Base-by-base conservation (phyloP, 2,113 vertebrate genomes). In the Sardina pilchardus region DNA sequence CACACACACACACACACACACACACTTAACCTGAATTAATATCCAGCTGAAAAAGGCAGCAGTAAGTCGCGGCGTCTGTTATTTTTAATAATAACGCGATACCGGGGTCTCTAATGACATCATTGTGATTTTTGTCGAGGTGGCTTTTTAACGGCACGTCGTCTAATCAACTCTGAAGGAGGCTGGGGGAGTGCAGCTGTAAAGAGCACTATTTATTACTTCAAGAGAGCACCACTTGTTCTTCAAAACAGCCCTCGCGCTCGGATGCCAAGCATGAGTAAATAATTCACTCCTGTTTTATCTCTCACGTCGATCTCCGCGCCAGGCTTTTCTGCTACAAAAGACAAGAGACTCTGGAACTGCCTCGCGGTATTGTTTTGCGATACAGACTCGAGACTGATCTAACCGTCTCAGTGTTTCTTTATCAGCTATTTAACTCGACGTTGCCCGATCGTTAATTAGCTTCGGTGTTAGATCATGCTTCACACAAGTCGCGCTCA, bases 21-120 rank as follows among this genome's bases (percentile, higher is more conserved):
- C 24, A 42, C 36, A 43, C 56, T 85, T 84, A 82, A 50, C 84
- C 53, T 81, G 47, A 56, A 81, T 87, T 43, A 81, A 85, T 85
- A 6, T 75, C 83, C 75, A 78, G 48, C 47, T 81, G 83, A 42
- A 42, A 56, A 81, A 87, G 44, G 82, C 39, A 34, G 86, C 12
- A 67, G 30, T 59, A 59, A 59, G 56, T n/a, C 56, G n/a, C 56
- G 26, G 34, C n/a, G 4, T 0, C 63, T 85, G 48, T 83, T 83
- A 80, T 83, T 80, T 43, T 83, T 83, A 82, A 80, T 88, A 50
- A 81, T 36, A 48, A 59, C 24, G 24, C 30, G 6, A 45, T 45
- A 24, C 42, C 47, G 78, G 63, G 47, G n/a, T 26, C 8, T 85
- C 48, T 82, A 39, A 75, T 56, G 80, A 84, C 44, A 53, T 17